Evolutionary conservation across 2,797 vertebrate species (phyloP).

Genomic region (Amblyopsis hoosieri): DNA sequence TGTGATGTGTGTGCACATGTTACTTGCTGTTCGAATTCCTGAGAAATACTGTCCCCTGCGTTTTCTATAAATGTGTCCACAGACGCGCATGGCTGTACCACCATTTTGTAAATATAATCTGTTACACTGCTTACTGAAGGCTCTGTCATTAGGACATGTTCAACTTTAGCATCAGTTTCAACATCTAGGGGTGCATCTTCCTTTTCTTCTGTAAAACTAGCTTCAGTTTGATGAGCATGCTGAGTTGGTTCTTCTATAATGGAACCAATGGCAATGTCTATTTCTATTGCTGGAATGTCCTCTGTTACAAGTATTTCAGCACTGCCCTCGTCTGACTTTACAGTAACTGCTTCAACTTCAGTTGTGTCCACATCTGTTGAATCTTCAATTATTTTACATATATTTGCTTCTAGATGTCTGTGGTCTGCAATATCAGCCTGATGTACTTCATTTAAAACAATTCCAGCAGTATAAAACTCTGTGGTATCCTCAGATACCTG

Average conservation of each 20-base stretch:
- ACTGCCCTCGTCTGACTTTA: constrained; percentile 28
- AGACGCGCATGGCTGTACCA: constrained; percentile 15
- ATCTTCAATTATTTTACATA: constrained; percentile 17
- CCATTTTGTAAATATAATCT: constrained; percentile 8
- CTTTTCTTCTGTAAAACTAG: constrained; percentile 21
- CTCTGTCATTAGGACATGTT: constrained; percentile 22
- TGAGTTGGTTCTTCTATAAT: constrained; percentile 29
- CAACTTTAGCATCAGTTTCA: constrained; percentile 12
- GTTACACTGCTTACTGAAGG: constrained; percentile 3
- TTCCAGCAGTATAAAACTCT: constrained; percentile 43
- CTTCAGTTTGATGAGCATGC: neutral
- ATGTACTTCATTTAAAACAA: constrained; percentile 43
- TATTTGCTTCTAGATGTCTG: constrained; percentile 7
- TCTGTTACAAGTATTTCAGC: constrained; percentile 8
- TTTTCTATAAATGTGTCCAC: constrained; percentile 17
- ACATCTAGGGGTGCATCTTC: constrained; percentile 18
- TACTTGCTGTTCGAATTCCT: constrained; percentile 19
- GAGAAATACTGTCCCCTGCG: constrained; percentile 20
- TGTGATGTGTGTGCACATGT: neutral
- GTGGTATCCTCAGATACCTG: constrained; percentile 44
- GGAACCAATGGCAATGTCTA: neutral
- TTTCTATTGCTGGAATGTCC: constrained; percentile 1
- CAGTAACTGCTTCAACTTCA: constrained; percentile 9
- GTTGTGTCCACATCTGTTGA: neutral
- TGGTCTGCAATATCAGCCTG: constrained; percentile 31